phyloP scores from a whole-genome alignment of 2,797 vertebrate genomes.

The Dallia pectoralis region DNA sequence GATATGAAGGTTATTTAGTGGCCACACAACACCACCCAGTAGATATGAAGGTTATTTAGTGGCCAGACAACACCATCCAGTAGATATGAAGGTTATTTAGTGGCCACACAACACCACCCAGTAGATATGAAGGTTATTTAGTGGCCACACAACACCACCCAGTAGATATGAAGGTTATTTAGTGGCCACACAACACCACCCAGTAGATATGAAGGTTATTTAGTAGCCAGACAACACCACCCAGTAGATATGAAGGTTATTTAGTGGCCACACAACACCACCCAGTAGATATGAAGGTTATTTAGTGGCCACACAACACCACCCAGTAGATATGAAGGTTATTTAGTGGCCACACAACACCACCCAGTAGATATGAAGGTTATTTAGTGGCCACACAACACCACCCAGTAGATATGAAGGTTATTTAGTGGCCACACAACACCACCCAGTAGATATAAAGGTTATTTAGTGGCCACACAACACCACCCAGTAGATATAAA shows the following conservation, averaged over 20 bases:
- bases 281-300: conserved; percentile 30
- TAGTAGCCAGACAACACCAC: conserved; percentile 13
- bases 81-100: conserved; percentile 31
- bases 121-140: conserved; percentile 33
- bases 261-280: conserved; percentile 19
- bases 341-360: conserved; percentile 22
- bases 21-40: too few relatives aligned
- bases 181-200: conserved; percentile 13
- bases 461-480: conserved; percentile 23
- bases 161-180: conserved; percentile 34
- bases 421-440: conserved; percentile 23
- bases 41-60: conserved; percentile 31
- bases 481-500: too few relatives aligned
- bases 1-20: conserved; percentile 27
- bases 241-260: conserved; percentile 32
- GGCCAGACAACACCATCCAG: conserved; percentile 14
- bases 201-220: conserved; percentile 34
- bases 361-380: too few relatives aligned
- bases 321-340: conserved; percentile 31
- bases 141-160: conserved; percentile 11
- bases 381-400: conserved; percentile 22
- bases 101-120: conserved; percentile 15
- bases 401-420: too few relatives aligned
- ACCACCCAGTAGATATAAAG: too few relatives aligned
- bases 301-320: conserved; percentile 23